Base-by-base conservation (phyloP, 2,888 invertebrate species). In the Oxyscelio sp. region DNA sequence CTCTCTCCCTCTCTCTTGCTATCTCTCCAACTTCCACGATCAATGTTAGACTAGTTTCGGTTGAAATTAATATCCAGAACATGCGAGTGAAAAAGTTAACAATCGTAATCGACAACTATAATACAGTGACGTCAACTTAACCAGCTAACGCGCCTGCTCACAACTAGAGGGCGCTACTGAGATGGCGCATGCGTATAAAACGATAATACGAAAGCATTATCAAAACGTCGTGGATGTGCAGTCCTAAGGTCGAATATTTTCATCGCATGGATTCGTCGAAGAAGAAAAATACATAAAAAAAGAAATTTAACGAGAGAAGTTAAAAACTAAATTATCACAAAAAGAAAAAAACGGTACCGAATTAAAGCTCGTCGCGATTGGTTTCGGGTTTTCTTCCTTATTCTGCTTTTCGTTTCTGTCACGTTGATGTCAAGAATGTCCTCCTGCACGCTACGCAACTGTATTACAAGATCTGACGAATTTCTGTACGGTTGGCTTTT, bases 41-140 rank as follows among this genome's bases (percentile, higher is more conserved):
- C 34, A 63, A 61, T 19, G 50, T 83, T 83, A 74, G 83, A 79
- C 83, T 83, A 83, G 83, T 83, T 77, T 83, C 77, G 43, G 45
- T 81, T 66, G 19, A 65, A 77, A 58, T 48, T 48, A 71, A 65
- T 50, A 40, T 9, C 34, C 17, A 48, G 56, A 75, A 38, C 48
- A 50, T 50, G 15, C 34, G 31, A 56, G 65, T 66, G 45, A 54
- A 61, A 34, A 68, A 68, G 66, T 77, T 9, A 54, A 40, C 34
- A 56, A 75, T 38, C 56, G 22, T 52, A 24, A 40, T 61, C 24
- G 73, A 50, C 52, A 74, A 31, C 31, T 61, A 59, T 61, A 63
- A 75, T 75, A 77, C 77, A 66, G 50, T 74, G 52, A 71, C 58
- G 43, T 54, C 5, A 65, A 65, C 22, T 24, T 40, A 75, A 54